Conservation (phyloP, 2,113 vertebrate genomes). For the Micronycteris hirsuta region DNA sequence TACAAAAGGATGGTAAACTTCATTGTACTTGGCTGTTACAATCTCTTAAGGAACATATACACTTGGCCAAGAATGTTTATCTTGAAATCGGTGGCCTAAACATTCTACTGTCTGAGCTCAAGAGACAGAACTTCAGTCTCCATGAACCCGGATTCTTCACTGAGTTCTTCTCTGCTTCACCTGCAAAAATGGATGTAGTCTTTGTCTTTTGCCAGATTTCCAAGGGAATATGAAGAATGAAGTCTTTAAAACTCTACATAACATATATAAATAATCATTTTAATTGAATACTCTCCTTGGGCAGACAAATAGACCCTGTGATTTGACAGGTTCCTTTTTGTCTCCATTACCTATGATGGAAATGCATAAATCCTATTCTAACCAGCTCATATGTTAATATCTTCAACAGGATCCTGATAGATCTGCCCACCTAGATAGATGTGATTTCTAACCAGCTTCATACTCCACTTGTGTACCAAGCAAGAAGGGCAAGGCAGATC, state of each 20-base stretch:
- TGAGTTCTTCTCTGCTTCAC: background rate
- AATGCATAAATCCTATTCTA: background rate
- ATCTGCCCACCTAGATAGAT: background rate
- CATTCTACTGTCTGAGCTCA: background rate
- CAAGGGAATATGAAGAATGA: background rate
- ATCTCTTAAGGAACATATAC: background rate
- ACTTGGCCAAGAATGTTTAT: constrained; percentile 1
- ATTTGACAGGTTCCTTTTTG: constrained; percentile 34
- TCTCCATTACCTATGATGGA: constrained; percentile 24
- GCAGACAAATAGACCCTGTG: constrained; percentile 11
- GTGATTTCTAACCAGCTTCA: constrained; percentile 23
- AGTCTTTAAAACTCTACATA: background rate
- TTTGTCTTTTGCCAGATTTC: background rate
- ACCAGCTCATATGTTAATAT: constrained; percentile 19
- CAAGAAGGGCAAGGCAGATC: background rate
- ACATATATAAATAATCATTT: constrained; percentile 24
- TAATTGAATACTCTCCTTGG: constrained; percentile 17
- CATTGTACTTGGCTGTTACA: background rate
- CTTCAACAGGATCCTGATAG: background rate
- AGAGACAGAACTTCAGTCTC: background rate
- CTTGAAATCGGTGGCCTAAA: background rate
- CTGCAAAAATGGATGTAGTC: background rate
- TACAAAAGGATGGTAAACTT: constrained; percentile 46
- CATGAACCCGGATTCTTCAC: background rate
- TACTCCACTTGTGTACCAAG: constrained; percentile 4